Percentiles rank a stretch among this genome's conserved stretches.
These are phyloP conservation scores for Felis catus DNA, from an alignment of 2,113 vertebrate genomes.

Conservation along the genomic window DNA sequence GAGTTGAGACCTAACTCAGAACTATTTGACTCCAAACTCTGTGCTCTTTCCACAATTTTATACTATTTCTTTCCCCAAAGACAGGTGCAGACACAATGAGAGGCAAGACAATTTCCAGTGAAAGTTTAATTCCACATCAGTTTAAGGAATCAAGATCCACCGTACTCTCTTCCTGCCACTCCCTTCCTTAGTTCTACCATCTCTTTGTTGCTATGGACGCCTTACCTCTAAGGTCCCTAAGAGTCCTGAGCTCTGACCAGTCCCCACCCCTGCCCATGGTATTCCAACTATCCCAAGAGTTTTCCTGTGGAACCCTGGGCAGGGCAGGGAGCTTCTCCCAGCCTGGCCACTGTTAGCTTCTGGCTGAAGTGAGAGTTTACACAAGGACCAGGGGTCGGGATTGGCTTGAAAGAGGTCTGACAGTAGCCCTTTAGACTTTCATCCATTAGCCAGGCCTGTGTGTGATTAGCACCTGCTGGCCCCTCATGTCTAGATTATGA, in stretches of 20 bases:
- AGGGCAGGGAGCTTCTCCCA: background rate
- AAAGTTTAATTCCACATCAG: background rate
- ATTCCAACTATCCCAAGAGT: background rate
- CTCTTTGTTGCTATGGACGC: background rate
- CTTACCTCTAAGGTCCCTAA: background rate
- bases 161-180: rapidly evolving
- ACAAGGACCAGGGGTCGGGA: background rate
- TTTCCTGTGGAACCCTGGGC: background rate
- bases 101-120: background rate
- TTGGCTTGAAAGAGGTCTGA: too few relatives aligned
- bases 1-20: background rate
- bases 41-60: background rate
- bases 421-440: background rate
- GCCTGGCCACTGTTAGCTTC: background rate
- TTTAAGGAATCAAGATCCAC: background rate
- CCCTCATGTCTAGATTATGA: background rate
- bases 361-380: background rate
- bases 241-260: background rate
- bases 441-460: background rate
- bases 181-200: background rate
- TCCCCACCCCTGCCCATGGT: too few relatives aligned
- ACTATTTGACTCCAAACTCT: background rate
- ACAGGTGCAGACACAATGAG: background rate
- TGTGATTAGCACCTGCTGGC: background rate
- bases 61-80: background rate